Evolutionary conservation across 2,888 invertebrate genomes (phyloP).

Genomic region (Tachina grossa): DNA sequence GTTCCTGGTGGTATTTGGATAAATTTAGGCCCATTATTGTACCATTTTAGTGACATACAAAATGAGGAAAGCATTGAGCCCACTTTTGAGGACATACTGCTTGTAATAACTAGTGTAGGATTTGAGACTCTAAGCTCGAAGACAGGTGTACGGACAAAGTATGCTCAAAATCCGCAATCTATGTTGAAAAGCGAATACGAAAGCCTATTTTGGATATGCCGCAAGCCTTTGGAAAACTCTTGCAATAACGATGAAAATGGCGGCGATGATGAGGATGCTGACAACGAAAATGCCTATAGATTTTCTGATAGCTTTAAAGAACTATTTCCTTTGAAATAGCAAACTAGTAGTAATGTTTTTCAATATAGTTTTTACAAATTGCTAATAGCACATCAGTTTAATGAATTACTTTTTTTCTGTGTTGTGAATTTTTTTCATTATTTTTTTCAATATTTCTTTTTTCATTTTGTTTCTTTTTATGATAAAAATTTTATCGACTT

Average conservation of each 20-base stretch:
- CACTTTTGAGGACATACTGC: constrained; percentile 91
- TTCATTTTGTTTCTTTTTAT: constrained; percentile 8
- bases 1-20: constrained; percentile 95
- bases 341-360: background rate
- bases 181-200: constrained; percentile 97
- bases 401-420: constrained; percentile 45
- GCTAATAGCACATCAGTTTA: constrained; percentile 1
- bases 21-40: constrained; percentile 95
- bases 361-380: background rate
- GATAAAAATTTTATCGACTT: constrained; percentile 17
- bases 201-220: constrained; percentile 95
- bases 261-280: constrained; percentile 18
- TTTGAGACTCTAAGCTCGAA: constrained; percentile 89
- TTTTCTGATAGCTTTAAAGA: constrained; percentile 16
- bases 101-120: constrained; percentile 91
- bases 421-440: constrained; percentile 29
- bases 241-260: constrained; percentile 28
- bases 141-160: constrained; percentile 91
- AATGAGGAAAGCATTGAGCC: constrained; percentile 96
- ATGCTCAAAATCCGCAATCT: constrained; percentile 95
- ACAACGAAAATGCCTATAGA: constrained; percentile 28
- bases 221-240: constrained; percentile 85
- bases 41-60: constrained; percentile 94
- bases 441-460: constrained; percentile 29
- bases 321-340: constrained; percentile 29